phyloP scores from a whole-genome alignment of 2,888 invertebrate species.

The Lingula anatina region DNA sequence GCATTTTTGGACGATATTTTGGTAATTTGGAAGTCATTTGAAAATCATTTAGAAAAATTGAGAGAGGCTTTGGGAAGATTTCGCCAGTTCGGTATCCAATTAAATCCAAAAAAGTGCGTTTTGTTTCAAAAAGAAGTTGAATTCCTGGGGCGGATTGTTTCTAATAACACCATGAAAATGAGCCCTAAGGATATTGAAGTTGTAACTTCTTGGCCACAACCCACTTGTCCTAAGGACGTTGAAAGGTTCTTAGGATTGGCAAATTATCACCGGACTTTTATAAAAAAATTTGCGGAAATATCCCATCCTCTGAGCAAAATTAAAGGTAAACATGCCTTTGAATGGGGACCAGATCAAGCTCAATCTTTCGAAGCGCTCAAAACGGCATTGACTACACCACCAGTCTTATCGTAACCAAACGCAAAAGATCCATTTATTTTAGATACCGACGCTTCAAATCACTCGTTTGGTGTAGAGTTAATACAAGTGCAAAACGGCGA shows the following conservation, averaged over 20 bases:
- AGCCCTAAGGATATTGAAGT: too few relatives aligned
- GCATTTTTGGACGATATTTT: too few relatives aligned
- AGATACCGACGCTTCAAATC: conserved; percentile 8
- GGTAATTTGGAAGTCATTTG: background rate
- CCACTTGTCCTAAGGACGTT: background rate
- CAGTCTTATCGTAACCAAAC: conserved; percentile 1
- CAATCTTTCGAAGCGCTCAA: background rate
- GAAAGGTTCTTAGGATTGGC: background rate
- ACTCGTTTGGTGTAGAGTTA: conserved; percentile 7
- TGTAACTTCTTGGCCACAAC: background rate
- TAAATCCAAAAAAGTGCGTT: conserved; percentile 4
- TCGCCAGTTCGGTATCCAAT: background rate
- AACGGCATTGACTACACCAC: background rate
- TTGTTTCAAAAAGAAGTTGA: conserved; percentile 3
- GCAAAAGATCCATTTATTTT: conserved; percentile 1
- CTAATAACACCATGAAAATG: too few relatives aligned
- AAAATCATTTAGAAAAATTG: background rate
- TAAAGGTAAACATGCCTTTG: background rate
- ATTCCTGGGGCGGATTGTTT: conserved; percentile 6
- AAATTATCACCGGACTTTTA: background rate
- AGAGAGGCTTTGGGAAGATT: background rate
- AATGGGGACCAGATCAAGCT: background rate
- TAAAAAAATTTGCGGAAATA: background rate
- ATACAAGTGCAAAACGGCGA: conserved; percentile 7
- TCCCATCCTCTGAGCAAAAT: background rate